Evolutionary conservation across 2,888 invertebrate species (phyloP), one percentile per base, ranked within the genome.

Genomic region (Cephonodes hylas): DNA sequence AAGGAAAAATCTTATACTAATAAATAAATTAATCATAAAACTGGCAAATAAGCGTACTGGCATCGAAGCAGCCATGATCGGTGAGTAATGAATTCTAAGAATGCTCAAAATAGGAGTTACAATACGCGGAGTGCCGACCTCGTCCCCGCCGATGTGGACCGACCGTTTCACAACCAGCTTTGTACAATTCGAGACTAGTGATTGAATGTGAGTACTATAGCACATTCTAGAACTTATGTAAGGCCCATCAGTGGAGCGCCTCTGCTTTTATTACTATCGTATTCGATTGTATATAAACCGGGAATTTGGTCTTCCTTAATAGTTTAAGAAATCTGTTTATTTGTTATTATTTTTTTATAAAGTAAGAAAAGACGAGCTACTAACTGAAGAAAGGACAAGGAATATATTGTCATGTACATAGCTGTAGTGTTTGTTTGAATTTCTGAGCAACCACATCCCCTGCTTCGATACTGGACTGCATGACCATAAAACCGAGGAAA

Each of bases 21-120:
- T 53, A 53, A 53, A 53, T 53, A 53, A 53, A 31, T 53, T 53
- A 53, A 53, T 53, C 53, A 53, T 53, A 53, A 53, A 53, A 53
- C 53, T 53, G 53, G 53, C 53, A 53, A 53, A 53, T 53, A 53
- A 53, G 53, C 53, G 18, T 31, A 31, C 27, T 31, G 18, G 27
- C 27, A 4, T 18, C 53, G 53, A 27, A 53, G 53, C 31, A 53
- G 18, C 53, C 53, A 27, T 53, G 53, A 53, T 53, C 53, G 53
- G 53, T 53, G 53, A 53, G 53, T 53, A 53, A 53, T 53, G 53
- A 53, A 53, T 53, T 53, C 53, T 53, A 53, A 53, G 53, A 53
- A 53, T 53, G 53, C 53, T 53, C 53, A 53, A 53, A 53, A 53
- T 53, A 53, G 53, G 53, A 53, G 53, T 53, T 53, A 53, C 53